A percentile compares a stretch with the other conserved stretches of the same genome.
Conservation (phyloP, 2,113 vertebrate genomes). For the Meleagris gallopavo region DNA sequence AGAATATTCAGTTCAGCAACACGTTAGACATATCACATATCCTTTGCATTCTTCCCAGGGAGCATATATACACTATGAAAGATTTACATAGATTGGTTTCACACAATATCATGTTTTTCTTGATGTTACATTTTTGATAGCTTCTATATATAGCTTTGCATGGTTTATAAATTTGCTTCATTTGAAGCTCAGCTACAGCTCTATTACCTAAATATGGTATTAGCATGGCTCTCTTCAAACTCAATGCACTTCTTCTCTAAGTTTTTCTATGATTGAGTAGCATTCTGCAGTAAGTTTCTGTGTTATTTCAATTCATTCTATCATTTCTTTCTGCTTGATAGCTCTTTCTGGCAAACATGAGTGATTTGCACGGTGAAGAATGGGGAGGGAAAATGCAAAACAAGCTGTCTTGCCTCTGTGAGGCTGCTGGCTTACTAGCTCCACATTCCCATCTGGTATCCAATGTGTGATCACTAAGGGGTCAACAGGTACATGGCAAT, state of each 20-base stretch:
- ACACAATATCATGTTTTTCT: conserved; percentile 59
- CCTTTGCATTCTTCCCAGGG: conserved; percentile 51
- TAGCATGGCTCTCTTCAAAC: conserved; percentile 47
- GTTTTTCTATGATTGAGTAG: conserved; percentile 38
- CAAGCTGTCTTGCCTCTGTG: conserved; percentile 10
- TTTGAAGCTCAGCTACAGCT: conserved; percentile 55
- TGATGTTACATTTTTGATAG: conserved; percentile 64
- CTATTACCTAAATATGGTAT: conserved; percentile 54
- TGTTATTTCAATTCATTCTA: conserved; percentile 42
- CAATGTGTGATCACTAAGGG: not conserved
- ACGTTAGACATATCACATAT: conserved; percentile 45
- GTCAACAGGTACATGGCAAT: not conserved
- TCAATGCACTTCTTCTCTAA: not conserved
- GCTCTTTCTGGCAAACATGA: conserved; percentile 36
- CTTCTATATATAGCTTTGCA: conserved; percentile 45
- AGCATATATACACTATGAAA: conserved; percentile 42
- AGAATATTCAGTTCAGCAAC: conserved; percentile 43
- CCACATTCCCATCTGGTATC: not conserved
- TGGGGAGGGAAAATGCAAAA: not conserved
- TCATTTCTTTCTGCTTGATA: conserved; percentile 35
- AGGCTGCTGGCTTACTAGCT: not conserved
- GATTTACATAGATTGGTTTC: conserved; percentile 65
- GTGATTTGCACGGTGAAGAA: not conserved
- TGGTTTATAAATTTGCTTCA: conserved; percentile 57
- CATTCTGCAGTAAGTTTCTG: conserved; percentile 28